Evolutionary conservation across 2,888 invertebrate species (phyloP), one percentile per base, ranked within the genome.

Genomic region (Sarcophaga variegata): DNA sequence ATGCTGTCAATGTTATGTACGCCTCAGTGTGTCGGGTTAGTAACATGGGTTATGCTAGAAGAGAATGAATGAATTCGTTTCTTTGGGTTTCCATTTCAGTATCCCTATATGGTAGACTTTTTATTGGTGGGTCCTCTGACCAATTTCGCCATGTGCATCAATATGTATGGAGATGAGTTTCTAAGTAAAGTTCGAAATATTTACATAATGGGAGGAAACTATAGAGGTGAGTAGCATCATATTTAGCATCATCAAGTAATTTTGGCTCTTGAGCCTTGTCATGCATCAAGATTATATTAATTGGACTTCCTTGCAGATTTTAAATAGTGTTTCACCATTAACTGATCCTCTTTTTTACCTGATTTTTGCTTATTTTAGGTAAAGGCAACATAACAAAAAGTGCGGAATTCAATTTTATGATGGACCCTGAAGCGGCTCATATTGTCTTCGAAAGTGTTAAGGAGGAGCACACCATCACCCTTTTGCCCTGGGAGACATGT

Each of bases 151-250:
- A 91, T 97, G 85, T 95, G 97, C 3, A 94, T 96, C 2, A 95
- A 95, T 90, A 90, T 96, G 87, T 96, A 96, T 89, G 90, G 90
- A 4, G 88, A 89, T 4, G 91, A 94, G 0, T 96, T 97, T 90
- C 91, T 95, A 2, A 90, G 94, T 27, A 94, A 95, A 88, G 92
- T 97, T 0, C 95, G 96, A 74, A 95, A 95, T 75, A 93, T 97
- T 60, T 96, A 95, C 90, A 94, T 97, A 3, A 97, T 97, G 94
- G 97, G 97, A n/a, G 97, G 97, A 85, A 96, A 96, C 92, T 95
- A 95, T 88, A 94, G 94, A 89, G 96, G 97, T 96, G 94, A 85
- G 81, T 69, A 62, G 17, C 4, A 17, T 37, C 10, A 37, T 37
- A 2, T 37, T 37, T 37, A 8, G 10, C 8, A 37, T 37, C 8